Evolutionary conservation across 2,888 invertebrate species (phyloP), one percentile per base, ranked within the genome.

Genomic region (Drosophila anomalata): DNA sequence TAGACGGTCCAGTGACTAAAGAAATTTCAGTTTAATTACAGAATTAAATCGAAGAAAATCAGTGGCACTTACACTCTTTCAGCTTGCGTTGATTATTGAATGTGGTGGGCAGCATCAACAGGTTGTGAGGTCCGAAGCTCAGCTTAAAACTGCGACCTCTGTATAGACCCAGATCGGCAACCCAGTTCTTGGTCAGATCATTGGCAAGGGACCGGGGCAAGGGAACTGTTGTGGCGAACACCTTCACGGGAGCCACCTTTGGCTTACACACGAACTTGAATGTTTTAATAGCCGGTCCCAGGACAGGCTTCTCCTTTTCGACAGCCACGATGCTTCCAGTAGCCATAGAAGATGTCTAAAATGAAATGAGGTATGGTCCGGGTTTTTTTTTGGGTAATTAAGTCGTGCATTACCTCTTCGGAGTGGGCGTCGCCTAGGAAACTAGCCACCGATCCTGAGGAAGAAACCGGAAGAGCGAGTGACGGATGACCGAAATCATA

Each of bases 81-180:
- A 66, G 7, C 8, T 42, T 67, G 20, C 67, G 70, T 22, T 74
- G 29, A 47, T 88, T 87, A 53, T 88, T 82, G 2, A 77, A 77
- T 0, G 94, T 93, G 39, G 92, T 90, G 62, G 93, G 92, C 6
- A 93, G 93, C 7, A 94, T 90, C 0, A 95, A 89, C 0, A 93
- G 93, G 78, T 94, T 93, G 12, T 94, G 93, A 0, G 95, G 94
- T 0, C 95, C 95, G 95, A 97, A 97, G 1, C 96, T 96, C 0
- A 95, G 94, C 85, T 95, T 94, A 70, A 94, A 94, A 67, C 95
- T 94, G 0, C 95, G 93, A 26, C 95, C 94, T 77, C 94, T 93
- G 51, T 93, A 92, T 8, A 95, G 91, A 0, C 93, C 93, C 89
- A 94, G 87, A 85, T 95, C 95, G 2, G 88, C 84, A 9, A 94